Base-by-base conservation (phyloP, 2,888 invertebrate genomes). In the Phania funesta region DNA sequence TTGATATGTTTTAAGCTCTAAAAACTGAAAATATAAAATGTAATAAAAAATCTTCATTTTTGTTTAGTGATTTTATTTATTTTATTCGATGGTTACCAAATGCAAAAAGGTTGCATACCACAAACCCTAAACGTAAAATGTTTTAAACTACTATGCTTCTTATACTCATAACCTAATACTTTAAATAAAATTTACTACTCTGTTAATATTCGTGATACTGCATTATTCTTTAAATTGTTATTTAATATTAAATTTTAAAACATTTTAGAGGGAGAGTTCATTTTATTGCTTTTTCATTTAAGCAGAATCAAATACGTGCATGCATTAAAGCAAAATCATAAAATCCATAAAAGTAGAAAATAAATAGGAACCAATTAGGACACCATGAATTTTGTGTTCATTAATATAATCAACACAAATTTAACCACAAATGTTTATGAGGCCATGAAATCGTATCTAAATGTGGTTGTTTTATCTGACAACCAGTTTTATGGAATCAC, bases 331-430 rank as follows among this genome's bases (percentile, higher is more conserved):
- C n/a, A n/a, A n/a, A n/a, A n/a, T n/a, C n/a, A n/a, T n/a, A n/a
- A n/a, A n/a, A n/a, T n/a, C n/a, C n/a, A n/a, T n/a, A n/a, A n/a
- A n/a, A n/a, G n/a, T n/a, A n/a, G n/a, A n/a, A n/a, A n/a, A n/a
- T n/a, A n/a, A n/a, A 16, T 74, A 26, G 46, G 29, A 24, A 64
- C 48, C 62, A 74, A 54, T 74, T 56, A 74, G 68, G 64, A 70
- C 64, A 62, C 80, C 70, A 65, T 58, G 65, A 46, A 48, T 20
- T 70, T 71, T 65, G 38, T 75, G 52, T 71, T 76, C 70, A 80
- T 80, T 80, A 76, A 76, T 76, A 52, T 76, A 75, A 76, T 80
- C 65, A 75, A 76, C 80, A 75, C 75, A 58, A 52, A 38, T 24
- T 38, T 65, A 22, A 44, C 65, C 75, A 38, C 70, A 71, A 80